Evolutionary conservation across 2,113 vertebrate genomes (phyloP).

Genomic region (Entelurus aequoreus): DNA sequence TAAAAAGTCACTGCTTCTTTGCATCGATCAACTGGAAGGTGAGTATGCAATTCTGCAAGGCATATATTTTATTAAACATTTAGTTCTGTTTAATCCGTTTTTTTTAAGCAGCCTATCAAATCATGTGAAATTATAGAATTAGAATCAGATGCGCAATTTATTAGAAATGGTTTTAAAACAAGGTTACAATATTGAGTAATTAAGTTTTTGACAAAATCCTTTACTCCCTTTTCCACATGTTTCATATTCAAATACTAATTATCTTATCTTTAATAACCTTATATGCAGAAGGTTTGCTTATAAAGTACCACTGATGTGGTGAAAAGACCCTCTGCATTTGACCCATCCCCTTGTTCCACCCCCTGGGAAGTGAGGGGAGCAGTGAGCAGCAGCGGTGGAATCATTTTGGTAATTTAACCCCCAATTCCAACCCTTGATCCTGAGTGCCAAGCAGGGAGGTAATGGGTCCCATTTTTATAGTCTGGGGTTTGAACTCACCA

Average conservation of each 20-base stretch:
- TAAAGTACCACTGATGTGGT: not conserved
- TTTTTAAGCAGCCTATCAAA: not conserved
- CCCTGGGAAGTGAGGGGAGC: no score
- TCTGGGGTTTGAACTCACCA: no score
- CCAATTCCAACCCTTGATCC: no score
- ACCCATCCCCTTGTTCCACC: no score
- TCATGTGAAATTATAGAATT: not conserved
- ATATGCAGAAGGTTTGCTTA: conserved; percentile 9
- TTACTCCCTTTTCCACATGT: conserved; percentile 1
- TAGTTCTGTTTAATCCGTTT: not conserved
- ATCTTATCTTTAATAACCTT: conserved; percentile 28
- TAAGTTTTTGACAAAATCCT: conserved; percentile 7
- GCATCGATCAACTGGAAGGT: conserved; percentile 90
- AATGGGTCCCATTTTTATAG: no score
- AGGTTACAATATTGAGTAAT: no score
- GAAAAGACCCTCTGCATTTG: no score
- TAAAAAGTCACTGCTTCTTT: conserved; percentile 91
- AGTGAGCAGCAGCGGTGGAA: no score
- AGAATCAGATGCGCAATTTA: no score
- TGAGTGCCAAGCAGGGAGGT: no score
- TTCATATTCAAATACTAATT: conserved; percentile 17
- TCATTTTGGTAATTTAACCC: no score
- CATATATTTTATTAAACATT: not conserved
- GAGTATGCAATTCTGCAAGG: conserved; percentile 54
- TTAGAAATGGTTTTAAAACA: no score